phyloP scores from a whole-genome alignment of 2,797 vertebrate genomes.

The Danio aesculapii region DNA sequence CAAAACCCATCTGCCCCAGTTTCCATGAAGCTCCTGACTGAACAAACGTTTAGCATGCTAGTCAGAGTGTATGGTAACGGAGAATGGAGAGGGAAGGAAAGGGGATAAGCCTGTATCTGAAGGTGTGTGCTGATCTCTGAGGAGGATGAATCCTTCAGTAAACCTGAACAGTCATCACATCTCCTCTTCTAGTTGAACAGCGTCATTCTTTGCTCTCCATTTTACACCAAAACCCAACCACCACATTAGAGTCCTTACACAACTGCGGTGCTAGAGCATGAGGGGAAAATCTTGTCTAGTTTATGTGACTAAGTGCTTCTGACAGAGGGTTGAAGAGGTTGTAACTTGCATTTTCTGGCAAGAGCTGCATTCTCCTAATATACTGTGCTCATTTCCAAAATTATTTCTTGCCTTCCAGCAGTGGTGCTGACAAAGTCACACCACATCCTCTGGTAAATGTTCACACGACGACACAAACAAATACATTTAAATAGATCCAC shows the following conservation, averaged over 20 bases:
- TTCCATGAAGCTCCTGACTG: constrained; percentile 57
- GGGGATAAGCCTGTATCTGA: constrained; percentile 65
- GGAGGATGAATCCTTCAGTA: constrained; percentile 61
- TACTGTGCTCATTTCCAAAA: constrained; percentile 64
- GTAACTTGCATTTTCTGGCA: constrained; percentile 55
- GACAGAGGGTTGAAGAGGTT: constrained; percentile 61
- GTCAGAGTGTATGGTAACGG: constrained; percentile 29
- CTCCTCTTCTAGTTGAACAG: background rate
- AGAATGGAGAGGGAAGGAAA: constrained; percentile 61
- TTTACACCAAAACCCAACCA: background rate
- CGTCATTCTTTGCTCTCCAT: constrained; percentile 15
- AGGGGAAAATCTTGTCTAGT: constrained; percentile 19
- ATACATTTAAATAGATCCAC: no score
- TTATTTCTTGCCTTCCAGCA: constrained; percentile 63
- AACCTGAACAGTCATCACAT: constrained; percentile 32
- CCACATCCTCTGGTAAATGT: constrained; percentile 1
- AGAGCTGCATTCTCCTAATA: constrained; percentile 49
- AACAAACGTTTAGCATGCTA: constrained; percentile 61
- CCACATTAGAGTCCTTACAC: background rate
- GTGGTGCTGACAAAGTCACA: constrained; percentile 5
- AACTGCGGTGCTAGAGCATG: background rate
- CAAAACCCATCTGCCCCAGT: constrained; percentile 62
- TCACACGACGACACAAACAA: no score
- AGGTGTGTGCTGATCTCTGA: constrained; percentile 63
- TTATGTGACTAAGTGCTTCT: constrained; percentile 60